These are phyloP conservation scores for Anastatus disparis DNA, from an alignment of 1,140 invertebrate species.

Conservation along the genomic window DNA sequence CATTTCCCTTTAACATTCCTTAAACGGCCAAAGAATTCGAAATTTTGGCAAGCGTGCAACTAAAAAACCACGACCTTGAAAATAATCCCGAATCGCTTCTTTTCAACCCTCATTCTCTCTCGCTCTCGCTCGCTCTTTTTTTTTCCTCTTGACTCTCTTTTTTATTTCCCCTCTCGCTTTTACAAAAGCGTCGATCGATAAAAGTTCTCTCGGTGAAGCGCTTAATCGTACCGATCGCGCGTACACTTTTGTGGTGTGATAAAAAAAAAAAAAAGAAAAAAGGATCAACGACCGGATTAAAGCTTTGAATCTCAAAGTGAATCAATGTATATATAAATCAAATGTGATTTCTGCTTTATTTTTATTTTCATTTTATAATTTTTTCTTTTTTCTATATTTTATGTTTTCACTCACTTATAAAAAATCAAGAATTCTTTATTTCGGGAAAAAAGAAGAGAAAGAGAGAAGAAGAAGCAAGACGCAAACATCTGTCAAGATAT, in stretches of 20 bases:
- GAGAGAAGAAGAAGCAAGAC: no score
- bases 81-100: no score
- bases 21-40: no score
- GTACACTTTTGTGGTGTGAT: no score
- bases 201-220: no score
- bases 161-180: no score
- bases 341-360: background rate
- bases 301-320: background rate
- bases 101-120: background rate
- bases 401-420: conserved; percentile 15
- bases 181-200: background rate
- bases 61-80: conserved; percentile 35
- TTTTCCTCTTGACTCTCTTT: no score
- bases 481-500: conserved; percentile 47
- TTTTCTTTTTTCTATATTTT: conserved; percentile 7
- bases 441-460: conserved; percentile 43
- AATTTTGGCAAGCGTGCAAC: no score
- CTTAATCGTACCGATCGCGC: no score
- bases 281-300: conserved; percentile 48
- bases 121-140: background rate
- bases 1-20: no score
- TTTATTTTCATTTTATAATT: no score
- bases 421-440: conserved; percentile 45
- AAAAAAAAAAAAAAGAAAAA: no score
- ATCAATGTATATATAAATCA: background rate